These are phyloP conservation scores for Hyposoter didymator DNA, from an alignment of 2,888 invertebrate genomes.

Conservation along the genomic window DNA sequence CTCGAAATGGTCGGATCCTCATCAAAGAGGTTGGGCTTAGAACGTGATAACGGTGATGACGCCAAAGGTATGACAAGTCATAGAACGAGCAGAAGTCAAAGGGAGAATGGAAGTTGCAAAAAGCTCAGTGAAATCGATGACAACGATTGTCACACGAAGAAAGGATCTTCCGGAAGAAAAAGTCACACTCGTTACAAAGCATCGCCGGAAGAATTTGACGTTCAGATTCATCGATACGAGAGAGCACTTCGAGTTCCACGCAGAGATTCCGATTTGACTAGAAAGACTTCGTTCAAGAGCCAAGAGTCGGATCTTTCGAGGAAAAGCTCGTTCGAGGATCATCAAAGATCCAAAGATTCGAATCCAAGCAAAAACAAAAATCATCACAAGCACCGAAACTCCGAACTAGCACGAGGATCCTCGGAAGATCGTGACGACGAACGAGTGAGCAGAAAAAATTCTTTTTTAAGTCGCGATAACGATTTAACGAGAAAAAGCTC, in stretches of 20 bases:
- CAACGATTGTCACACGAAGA: slow-evolving; percentile 71
- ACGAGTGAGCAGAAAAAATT: slow-evolving; percentile 52
- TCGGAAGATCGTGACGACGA: slow-evolving; percentile 69
- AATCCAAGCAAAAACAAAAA: slow-evolving; percentile 51
- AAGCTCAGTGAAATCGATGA: slow-evolving; percentile 70
- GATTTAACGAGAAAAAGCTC: slow-evolving; percentile 67
- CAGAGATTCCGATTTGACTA: slow-evolving; percentile 72
- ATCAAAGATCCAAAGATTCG: slow-evolving; percentile 58
- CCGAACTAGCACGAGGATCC: slow-evolving; percentile 67
- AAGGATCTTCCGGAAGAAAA: slow-evolving; percentile 67
- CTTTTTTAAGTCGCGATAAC: slow-evolving; percentile 57
- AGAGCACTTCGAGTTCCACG: slow-evolving; percentile 69
- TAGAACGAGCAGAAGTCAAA: slow-evolving; percentile 45
- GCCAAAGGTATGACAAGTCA: not conserved
- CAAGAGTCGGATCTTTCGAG: slow-evolving; percentile 69
- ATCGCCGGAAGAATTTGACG: slow-evolving; percentile 75
- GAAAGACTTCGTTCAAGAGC: slow-evolving; percentile 67
- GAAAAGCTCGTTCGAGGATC: slow-evolving; percentile 73
- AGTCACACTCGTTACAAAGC: slow-evolving; percentile 51
- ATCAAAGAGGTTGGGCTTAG: slow-evolving; percentile 39
- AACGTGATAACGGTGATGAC: slow-evolving; percentile 38
- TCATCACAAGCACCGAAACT: slow-evolving; percentile 41
- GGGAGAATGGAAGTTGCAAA: slow-evolving; percentile 50
- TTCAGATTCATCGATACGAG: slow-evolving; percentile 77
- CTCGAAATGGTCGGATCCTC: slow-evolving; percentile 32